Conservation (phyloP, 2,113 vertebrate genomes). For the Elgaria multicarinata region DNA sequence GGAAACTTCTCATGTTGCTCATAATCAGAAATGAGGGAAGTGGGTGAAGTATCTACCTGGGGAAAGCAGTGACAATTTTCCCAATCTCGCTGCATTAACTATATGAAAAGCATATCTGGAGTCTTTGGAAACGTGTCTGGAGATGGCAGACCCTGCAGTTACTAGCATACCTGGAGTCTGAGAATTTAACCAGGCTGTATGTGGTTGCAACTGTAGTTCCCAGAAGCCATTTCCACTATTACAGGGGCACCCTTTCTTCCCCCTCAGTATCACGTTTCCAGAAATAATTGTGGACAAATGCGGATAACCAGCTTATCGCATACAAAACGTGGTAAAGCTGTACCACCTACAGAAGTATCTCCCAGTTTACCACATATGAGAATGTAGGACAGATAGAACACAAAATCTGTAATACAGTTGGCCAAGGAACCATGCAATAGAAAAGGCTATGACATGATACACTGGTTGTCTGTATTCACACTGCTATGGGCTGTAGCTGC, state of each 20-base stretch:
- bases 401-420: background rate
- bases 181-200: background rate
- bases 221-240: background rate
- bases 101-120: background rate
- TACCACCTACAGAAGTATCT: too few species aligned
- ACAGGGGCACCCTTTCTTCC: background rate
- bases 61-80: background rate
- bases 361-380: too few species aligned
- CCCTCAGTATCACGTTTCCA: background rate
- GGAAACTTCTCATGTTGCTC: background rate
- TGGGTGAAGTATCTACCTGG: background rate
- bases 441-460: background rate
- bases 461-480: background rate
- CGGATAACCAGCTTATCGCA: background rate
- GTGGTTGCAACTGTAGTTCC: background rate
- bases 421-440: background rate
- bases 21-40: background rate
- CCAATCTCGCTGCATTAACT: background rate
- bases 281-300: background rate
- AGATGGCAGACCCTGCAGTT: background rate
- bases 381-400: too few species aligned
- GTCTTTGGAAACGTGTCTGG: background rate
- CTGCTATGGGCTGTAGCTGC: background rate
- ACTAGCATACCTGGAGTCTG: background rate
- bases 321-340: background rate